Conservation (phyloP, 1,140 invertebrate species). For the Bicyclus anynana region DNA sequence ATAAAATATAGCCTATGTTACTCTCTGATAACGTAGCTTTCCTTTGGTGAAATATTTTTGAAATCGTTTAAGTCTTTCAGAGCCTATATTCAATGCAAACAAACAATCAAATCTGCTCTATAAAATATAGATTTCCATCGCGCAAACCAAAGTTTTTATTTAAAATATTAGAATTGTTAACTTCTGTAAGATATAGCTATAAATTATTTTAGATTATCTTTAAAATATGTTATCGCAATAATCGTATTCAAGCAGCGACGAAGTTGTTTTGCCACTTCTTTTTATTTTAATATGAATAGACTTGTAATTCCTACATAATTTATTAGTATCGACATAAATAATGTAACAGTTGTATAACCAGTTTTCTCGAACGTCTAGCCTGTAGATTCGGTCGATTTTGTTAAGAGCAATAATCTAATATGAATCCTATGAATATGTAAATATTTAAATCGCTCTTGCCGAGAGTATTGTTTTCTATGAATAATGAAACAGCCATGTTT, state of each 20-base stretch:
- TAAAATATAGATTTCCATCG: too few relatives aligned
- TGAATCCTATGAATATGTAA: conserved; percentile 2
- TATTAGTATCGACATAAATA: conserved; percentile 3
- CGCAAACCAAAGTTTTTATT: background rate
- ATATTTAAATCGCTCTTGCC: background rate
- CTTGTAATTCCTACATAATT: conserved; percentile 1
- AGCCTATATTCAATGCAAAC: too few relatives aligned
- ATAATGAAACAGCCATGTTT: background rate
- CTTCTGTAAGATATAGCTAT: background rate
- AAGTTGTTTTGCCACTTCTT: background rate
- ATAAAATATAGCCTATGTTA: too few relatives aligned
- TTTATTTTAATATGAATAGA: background rate
- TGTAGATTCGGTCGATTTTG: background rate
- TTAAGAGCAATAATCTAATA: conserved; percentile 6
- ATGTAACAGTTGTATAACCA: conserved; percentile 7
- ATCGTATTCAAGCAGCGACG: background rate
- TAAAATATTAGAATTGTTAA: background rate
- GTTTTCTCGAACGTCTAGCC: background rate
- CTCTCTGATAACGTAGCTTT: too few relatives aligned
- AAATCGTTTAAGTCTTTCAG: too few relatives aligned
- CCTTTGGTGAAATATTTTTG: too few relatives aligned
- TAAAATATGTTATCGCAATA: background rate
- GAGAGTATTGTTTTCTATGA: conserved; percentile 4
- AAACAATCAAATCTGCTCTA: too few relatives aligned
- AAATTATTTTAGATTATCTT: background rate